Base-by-base conservation (phyloP, 1,140 invertebrate genomes). In the Venturia canescens region DNA sequence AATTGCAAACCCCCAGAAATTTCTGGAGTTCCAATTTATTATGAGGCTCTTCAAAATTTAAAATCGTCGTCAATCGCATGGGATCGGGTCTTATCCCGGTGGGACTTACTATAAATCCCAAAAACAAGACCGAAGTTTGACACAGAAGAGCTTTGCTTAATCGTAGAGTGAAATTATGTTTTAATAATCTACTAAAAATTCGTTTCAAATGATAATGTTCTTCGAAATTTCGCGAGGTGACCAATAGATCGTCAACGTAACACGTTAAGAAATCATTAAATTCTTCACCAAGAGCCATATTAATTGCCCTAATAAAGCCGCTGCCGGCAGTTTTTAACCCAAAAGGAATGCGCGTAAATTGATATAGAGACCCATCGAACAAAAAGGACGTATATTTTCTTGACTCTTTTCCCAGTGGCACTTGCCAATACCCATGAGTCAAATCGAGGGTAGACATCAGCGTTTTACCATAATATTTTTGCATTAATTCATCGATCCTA, bases 371-470 rank as follows among this genome's bases (percentile, higher is more conserved):
- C 5, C 84, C 83, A 80, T 87, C 83, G 78, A 86, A 86, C 11
- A 85, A 78, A 80, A 89, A 89, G 0, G 85, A 87, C 9, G 88
- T 90, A 79, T 88, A 89, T 72, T 86, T 82, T 48, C 76, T 82
- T 57, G 85, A 87, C 0, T 84, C 79, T 70, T 81, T 44, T 7
- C 74, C 72, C 31, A 90, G 77, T 0, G 86, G 85, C n/a, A 89
- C 85, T 81, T 88, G 88, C 80, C 88, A 90, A 72, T 89, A 90
- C 0, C 86, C 85, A 70, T 85, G 83, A 38, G 84, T 84, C 53
- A 89, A 82, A 80, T 89, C 88, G 13, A 89, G 79, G 16, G 84
- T 81, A 48, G 84, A 84, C 26, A 89, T 83, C 80, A 67, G 85
- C 16, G 83, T 85, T 13, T 26, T 82, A 11, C 82, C 81, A 44